Evolutionary conservation across 2,888 invertebrate species (phyloP).

Genomic region (Drosophila meridionalis): DNA sequence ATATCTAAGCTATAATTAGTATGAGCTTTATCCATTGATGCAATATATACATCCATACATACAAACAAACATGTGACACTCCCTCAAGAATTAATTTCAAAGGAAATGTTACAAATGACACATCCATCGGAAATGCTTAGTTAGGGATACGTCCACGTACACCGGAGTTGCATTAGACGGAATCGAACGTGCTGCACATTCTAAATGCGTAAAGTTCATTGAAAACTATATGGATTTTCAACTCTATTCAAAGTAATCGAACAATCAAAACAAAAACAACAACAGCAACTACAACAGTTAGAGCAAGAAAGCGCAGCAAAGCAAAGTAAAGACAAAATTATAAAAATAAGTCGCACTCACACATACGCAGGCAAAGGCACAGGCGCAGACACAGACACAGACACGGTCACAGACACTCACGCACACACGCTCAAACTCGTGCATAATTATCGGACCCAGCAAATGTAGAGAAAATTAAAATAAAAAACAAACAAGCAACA

Average conservation of each 20-base stretch:
- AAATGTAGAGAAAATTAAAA: slow-evolving; percentile 34
- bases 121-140: slow-evolving; percentile 43
- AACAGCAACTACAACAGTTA: slow-evolving; percentile 47
- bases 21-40: background rate
- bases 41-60: background rate
- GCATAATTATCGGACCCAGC: slow-evolving; percentile 65
- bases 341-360: slow-evolving; percentile 60
- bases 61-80: background rate
- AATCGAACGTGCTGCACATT: slow-evolving; percentile 52
- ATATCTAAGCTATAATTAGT: background rate
- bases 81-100: background rate
- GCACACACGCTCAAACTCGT: slow-evolving; percentile 22
- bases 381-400: slow-evolving; percentile 17
- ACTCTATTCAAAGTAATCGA: slow-evolving; percentile 38
- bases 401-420: slow-evolving; percentile 13
- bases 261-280: slow-evolving; percentile 23
- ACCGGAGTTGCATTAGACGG: slow-evolving; percentile 6
- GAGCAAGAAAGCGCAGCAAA: slow-evolving; percentile 22
- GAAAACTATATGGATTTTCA: slow-evolving; percentile 28
- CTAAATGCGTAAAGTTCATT: slow-evolving; percentile 35
- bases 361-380: slow-evolving; percentile 13
- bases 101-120: background rate
- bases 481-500: slow-evolving; percentile 35
- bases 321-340: slow-evolving; percentile 61
- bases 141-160: slow-evolving; percentile 33